These are phyloP conservation scores for Melinopterus prodromus DNA, from an alignment of 2,888 invertebrate species.

Conservation along the genomic window DNA sequence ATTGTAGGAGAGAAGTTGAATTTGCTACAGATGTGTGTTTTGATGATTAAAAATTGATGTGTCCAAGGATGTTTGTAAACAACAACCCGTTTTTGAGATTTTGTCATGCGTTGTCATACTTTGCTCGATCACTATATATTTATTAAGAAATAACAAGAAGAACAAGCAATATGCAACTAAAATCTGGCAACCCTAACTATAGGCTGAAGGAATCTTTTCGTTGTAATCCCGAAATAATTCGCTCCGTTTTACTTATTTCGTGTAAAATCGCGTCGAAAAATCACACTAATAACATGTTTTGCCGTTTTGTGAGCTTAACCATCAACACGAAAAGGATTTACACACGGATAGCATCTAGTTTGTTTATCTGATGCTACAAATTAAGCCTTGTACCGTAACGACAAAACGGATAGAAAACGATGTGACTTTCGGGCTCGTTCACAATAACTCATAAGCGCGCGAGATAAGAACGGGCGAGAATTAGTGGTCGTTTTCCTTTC, in stretches of 20 bases:
- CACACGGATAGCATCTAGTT: neutral
- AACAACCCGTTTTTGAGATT: no score
- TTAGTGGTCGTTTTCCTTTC: slow-evolving; percentile 4
- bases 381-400: neutral
- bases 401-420: neutral
- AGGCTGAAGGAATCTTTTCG: no score
- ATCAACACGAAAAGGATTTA: neutral
- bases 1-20: no score
- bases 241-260: neutral
- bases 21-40: no score
- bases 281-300: neutral
- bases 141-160: no score
- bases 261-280: neutral
- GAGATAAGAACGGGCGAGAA: neutral
- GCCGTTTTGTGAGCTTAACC: neutral
- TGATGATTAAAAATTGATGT: no score
- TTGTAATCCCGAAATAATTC: no score
- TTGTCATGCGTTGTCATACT: no score
- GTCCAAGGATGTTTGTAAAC: no score
- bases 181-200: no score
- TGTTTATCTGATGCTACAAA: neutral
- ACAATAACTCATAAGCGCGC: neutral
- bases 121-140: no score
- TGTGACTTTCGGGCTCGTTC: neutral
- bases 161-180: no score